Evolutionary conservation across 92 coral and sea anemone genomes (phyloP), one percentile per base, ranked within the genome.

Genomic region (Virgularia gustaviana): DNA sequence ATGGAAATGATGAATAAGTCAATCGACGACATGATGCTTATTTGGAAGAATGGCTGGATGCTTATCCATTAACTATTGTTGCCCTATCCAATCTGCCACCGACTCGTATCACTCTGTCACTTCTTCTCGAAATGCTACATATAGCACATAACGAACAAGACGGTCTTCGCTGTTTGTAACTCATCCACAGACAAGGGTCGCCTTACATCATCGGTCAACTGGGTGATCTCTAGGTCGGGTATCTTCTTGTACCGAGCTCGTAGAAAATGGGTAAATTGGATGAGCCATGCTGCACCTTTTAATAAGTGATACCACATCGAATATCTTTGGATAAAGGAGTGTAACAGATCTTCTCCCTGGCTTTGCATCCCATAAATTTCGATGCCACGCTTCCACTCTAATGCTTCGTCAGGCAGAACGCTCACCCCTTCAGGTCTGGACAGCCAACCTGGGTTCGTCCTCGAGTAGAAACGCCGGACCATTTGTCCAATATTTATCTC

Each of bases 401-500:
- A 33, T n/a, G 49, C 16, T 39, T 63, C 71, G 22, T 39, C 71
- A 22, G 27, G 27, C 36, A 39, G 51, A 9, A 37, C 32, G 11
- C 22, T 63, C 1, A 63, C 20, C 2, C 37, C 52, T 36, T 37
- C 33, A 0, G 71, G 71, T 13, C 52, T 24, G 52, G 27, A 10
- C 22, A 44, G 71, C 49, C 71, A 36, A 2, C 5, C 25, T 39
- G 36, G 8, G n/a, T 63, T 37, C 71, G 25, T 63, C 28, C 27
- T 52, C 52, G 24, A 31, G 49, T 1, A 63, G 71, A 18, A 63
- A 63, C 2, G 36, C 51, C 23, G 71, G 71, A 18, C 71, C 71
- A 20, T 63, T 63, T 1, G 39, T 63, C 71, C 71, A 63, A 4
- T 63, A 52, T 63, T 18, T n/a, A 36, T 63, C n/a, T 36, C 51